Base-by-base conservation (phyloP, 2,797 vertebrate species). In the Adrianichthys oophorus region DNA sequence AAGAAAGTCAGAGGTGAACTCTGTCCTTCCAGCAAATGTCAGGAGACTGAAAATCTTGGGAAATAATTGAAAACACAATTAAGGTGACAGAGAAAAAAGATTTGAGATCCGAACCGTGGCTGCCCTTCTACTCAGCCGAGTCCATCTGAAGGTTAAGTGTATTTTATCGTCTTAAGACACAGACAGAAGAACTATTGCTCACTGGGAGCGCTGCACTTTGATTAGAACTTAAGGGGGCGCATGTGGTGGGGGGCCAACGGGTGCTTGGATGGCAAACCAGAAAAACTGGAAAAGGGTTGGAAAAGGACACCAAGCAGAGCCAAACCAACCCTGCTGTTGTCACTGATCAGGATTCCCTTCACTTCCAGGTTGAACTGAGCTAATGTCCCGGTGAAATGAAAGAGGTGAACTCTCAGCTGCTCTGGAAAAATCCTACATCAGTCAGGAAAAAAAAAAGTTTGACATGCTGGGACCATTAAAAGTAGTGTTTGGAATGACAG, bases 21-120 rank as follows among this genome's bases (percentile, higher is more conserved):
- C 26, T 59, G 74, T 65, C 78, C 81, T 84, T 76, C 79, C 58
- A 78, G 69, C 62, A 78, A 87, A 85, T 85, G 85, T 80, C 83
- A 83, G 65, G 78, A 76, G 83, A 80, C 78, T 52, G 78, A 74
- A 85, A 83, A 83, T 82, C 79, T 74, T 58, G 74, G 59, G 59
- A 80, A 82, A 85, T 82, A 87, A 85, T 82, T 78, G 82, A 85
- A 88, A 88, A 87, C 77, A 81, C 82, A 85, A 87, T 87, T 87
- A 88, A 75, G 73, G 76, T 79, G 79, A 84, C 84, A 82, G 52
- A 83, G 71, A 69, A 82, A 82, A 85, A 83, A 85, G 82, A 85
- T 85, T 70, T 29, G 62, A 85, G 76, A 75, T 62, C 65, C 47
- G 67, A 79, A 79, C 24, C 40, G 74, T 23, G 47, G 56, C 69